Conservation (phyloP, 1,140 invertebrate species). For the Apis cerana region DNA sequence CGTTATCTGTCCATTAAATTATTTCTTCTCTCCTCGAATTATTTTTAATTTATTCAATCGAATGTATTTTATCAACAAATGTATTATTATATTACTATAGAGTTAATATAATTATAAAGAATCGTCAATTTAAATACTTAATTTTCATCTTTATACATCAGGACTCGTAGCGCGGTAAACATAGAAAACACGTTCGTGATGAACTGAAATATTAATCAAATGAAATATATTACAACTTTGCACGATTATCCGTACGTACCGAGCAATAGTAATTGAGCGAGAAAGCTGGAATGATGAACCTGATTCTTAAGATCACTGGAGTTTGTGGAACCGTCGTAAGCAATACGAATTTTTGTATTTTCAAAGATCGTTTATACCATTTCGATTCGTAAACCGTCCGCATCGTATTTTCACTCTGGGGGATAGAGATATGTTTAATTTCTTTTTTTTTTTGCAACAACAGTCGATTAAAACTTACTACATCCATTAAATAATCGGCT, state of each 20-base stretch:
- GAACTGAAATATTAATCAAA: slow-evolving; percentile 4
- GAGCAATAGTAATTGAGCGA: slow-evolving; percentile 61
- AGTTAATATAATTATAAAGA: not conserved
- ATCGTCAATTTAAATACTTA: not conserved
- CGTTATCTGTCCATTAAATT: not conserved
- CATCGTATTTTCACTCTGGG: slow-evolving; percentile 34
- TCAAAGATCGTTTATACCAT: slow-evolving; percentile 41
- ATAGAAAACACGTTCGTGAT: slow-evolving; percentile 15
- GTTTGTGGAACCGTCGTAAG: slow-evolving; percentile 42
- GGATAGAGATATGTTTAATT: too few relatives aligned
- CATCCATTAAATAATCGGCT: slow-evolving; percentile 60
- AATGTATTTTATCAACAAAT: not conserved
- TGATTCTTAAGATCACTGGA: slow-evolving; percentile 40
- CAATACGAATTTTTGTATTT: slow-evolving; percentile 30
- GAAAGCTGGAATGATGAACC: slow-evolving; percentile 52
- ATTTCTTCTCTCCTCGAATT: too few relatives aligned
- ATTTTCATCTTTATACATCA: not conserved
- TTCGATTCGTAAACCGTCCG: slow-evolving; percentile 39
- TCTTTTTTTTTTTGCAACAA: too few relatives aligned
- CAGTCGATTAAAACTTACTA: slow-evolving; percentile 31
- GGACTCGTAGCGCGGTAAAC: not conserved
- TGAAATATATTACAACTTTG: too few relatives aligned
- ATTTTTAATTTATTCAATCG: too few relatives aligned
- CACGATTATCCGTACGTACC: slow-evolving; percentile 27
- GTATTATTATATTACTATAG: too few relatives aligned